These are phyloP conservation scores for Poecilia latipinna DNA, from an alignment of 2,113 vertebrate genomes.

Conservation along the genomic window DNA sequence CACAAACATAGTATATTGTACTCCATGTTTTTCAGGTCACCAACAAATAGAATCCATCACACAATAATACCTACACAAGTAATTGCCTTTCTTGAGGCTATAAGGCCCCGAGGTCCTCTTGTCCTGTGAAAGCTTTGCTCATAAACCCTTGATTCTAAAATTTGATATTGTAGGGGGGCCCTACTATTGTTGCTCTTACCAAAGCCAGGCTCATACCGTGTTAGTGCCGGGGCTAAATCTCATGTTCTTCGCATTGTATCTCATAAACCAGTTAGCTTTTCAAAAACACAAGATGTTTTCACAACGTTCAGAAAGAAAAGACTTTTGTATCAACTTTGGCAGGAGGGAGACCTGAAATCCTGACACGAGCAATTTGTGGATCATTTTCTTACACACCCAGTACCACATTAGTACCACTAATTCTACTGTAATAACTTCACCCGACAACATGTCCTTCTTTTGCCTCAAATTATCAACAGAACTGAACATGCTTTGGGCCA, in stretches of 20 bases:
- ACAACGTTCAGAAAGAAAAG: slow-evolving; percentile 61
- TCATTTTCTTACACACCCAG: slow-evolving; percentile 18
- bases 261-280: slow-evolving; percentile 76
- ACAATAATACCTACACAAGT: slow-evolving; percentile 81
- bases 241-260: slow-evolving; percentile 77
- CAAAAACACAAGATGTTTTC: slow-evolving; percentile 74
- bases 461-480: slow-evolving; percentile 26
- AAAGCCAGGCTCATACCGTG: slow-evolving; percentile 61
- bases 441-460: slow-evolving; percentile 2
- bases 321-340: slow-evolving; percentile 51
- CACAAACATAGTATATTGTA: slow-evolving; percentile 60
- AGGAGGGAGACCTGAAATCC: slow-evolving; percentile 22
- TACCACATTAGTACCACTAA: slow-evolving; percentile 2
- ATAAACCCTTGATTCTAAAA: slow-evolving; percentile 81
- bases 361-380: slow-evolving; percentile 35
- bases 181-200: slow-evolving; percentile 66
- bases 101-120: slow-evolving; percentile 79
- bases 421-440: slow-evolving; percentile 10
- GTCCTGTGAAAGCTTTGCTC: slow-evolving; percentile 78
- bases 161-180: slow-evolving; percentile 74
- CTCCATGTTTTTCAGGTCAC: slow-evolving; percentile 72
- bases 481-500: slow-evolving; percentile 45
- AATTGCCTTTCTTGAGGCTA: slow-evolving; percentile 81
- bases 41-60: slow-evolving; percentile 80
- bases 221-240: slow-evolving; percentile 70